Evolutionary conservation across 2,113 vertebrate species (phyloP).

Genomic region (Peromyscus polionotus): DNA sequence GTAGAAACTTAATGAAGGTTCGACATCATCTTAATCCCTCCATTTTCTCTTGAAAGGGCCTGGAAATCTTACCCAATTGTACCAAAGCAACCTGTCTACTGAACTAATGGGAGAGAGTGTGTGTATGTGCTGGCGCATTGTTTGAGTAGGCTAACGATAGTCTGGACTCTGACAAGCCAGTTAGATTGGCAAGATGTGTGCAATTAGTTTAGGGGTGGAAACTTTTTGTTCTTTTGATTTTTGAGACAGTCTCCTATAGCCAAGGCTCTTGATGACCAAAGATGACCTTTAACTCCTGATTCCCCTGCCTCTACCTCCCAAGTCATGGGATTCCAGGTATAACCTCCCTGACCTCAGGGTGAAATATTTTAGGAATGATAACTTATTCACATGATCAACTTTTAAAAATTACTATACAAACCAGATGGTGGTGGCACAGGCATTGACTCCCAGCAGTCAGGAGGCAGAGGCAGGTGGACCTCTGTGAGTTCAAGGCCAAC

Average conservation of each 20-base stretch:
- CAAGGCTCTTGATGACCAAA: background rate
- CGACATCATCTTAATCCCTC: constrained; percentile 27
- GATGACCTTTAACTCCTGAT: background rate
- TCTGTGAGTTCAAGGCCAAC: background rate
- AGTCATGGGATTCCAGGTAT: background rate
- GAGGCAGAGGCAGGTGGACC: background rate
- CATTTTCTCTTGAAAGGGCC: constrained; percentile 35
- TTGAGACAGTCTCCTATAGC: background rate
- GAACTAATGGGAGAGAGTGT: background rate
- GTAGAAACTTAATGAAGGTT: constrained; percentile 26
- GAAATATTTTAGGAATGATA: background rate
- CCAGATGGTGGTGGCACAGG: background rate
- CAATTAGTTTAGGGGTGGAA: background rate
- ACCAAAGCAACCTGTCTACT: background rate
- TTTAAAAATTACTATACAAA: background rate
- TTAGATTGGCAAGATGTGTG: background rate
- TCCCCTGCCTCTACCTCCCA: background rate
- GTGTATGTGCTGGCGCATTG: background rate
- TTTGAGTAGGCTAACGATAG: background rate
- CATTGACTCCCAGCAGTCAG: background rate
- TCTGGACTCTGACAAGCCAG: background rate
- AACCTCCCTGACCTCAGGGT: background rate
- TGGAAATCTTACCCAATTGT: background rate
- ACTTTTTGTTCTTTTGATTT: background rate
- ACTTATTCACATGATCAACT: background rate